These are phyloP conservation scores for Acomys russatus DNA, from an alignment of 2,797 vertebrate species.

Conservation along the genomic window DNA sequence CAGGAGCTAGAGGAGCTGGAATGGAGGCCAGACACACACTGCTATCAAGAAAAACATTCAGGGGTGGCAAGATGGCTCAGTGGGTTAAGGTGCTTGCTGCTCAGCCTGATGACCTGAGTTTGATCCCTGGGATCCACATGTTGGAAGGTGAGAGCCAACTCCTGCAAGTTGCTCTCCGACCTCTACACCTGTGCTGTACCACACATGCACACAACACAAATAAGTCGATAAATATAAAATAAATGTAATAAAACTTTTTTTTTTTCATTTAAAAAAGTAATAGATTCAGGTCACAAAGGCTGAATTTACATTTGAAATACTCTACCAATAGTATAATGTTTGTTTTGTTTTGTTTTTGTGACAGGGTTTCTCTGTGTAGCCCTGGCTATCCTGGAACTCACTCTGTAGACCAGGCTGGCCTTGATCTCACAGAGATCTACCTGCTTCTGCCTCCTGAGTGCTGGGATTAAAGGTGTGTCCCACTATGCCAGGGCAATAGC, in stretches of 20 bases:
- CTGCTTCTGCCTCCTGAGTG: neutral
- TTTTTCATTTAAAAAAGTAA: neutral
- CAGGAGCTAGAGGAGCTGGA: neutral
- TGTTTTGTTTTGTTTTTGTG: neutral
- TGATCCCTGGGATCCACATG: no score
- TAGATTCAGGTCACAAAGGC: slow-evolving; percentile 22
- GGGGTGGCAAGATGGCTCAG: neutral
- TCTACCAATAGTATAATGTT: neutral
- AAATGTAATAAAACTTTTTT: neutral
- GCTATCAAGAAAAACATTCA: slow-evolving; percentile 22
- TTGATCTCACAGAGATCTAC: neutral
- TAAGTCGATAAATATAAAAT: neutral
- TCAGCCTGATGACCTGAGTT: neutral
- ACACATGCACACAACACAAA: neutral
- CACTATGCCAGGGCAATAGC: neutral
- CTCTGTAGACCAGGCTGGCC: neutral
- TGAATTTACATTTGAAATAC: slow-evolving; percentile 40
- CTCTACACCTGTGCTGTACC: neutral
- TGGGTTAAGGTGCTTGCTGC: neutral
- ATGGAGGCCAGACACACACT: neutral
- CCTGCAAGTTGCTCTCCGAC: neutral
- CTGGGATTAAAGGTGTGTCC: neutral
- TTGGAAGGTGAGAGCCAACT: neutral
- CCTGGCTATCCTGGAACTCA: neutral
- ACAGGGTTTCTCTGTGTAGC: neutral